phyloP scores from a whole-genome alignment of 2,888 invertebrate genomes.

The Thera obeliscata region DNA sequence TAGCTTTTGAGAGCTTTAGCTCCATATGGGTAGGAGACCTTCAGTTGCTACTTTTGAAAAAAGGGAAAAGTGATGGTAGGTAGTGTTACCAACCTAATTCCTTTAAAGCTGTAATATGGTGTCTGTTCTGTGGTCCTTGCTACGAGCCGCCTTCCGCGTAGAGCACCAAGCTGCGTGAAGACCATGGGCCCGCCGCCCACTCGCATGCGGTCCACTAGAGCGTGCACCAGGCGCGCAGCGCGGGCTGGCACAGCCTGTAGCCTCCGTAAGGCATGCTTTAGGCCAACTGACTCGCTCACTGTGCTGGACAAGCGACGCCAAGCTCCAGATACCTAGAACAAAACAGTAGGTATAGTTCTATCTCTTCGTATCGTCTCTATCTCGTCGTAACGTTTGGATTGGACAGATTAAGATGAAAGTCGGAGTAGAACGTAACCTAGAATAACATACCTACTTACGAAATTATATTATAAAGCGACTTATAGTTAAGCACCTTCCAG shows the following conservation, averaged over 20 bases:
- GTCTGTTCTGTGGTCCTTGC: constrained; percentile 71
- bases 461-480: background rate
- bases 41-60: no score
- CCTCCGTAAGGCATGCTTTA: constrained; percentile 76
- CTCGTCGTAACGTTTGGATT: no score
- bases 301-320: constrained; percentile 78
- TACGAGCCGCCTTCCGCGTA: constrained; percentile 73
- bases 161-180: constrained; percentile 65
- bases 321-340: constrained; percentile 73
- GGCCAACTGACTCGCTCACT: constrained; percentile 78
- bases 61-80: background rate
- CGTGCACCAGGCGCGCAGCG: constrained; percentile 78
- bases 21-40: no score
- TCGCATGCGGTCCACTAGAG: constrained; percentile 79
- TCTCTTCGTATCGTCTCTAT: no score
- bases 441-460: no score
- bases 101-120: constrained; percentile 79
- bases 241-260: constrained; percentile 78
- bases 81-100: constrained; percentile 66
- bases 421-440: no score
- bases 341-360: no score
- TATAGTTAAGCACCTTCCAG: background rate
- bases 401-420: no score
- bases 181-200: constrained; percentile 81
- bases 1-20: background rate